Evolutionary conservation across 2,113 vertebrate species (phyloP).

Genomic region (Stomatorhinus ivindoensis): DNA sequence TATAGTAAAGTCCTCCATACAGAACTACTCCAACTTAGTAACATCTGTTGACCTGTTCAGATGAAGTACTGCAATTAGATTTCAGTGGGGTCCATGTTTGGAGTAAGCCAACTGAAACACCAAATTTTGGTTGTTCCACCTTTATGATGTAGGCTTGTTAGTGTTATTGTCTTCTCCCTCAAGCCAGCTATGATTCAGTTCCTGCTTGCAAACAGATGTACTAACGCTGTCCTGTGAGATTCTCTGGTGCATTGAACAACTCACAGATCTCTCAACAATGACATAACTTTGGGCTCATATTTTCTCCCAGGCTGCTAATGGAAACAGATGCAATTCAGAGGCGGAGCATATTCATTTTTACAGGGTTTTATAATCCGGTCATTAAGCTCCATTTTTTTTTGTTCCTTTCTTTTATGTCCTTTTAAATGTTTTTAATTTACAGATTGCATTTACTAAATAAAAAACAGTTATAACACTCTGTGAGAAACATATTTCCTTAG

Average conservation of each 20-base stretch:
- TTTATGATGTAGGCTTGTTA: neutral
- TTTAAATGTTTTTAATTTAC: neutral
- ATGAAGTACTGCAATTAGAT: neutral
- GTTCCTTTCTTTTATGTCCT: neutral
- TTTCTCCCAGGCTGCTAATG: neutral
- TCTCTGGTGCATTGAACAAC: neutral
- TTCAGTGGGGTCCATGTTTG: neutral
- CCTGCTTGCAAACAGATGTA: neutral
- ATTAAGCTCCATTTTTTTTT: neutral
- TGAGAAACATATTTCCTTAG: neutral
- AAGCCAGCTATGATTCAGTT: neutral
- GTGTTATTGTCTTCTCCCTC: neutral
- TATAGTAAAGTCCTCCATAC: neutral
- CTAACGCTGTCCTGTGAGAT: neutral
- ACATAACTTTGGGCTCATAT: neutral
- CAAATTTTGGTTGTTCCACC: neutral
- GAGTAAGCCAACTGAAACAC: neutral
- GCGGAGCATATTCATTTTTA: neutral
- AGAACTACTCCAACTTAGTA: neutral
- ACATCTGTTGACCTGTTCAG: neutral
- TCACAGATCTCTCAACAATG: neutral
- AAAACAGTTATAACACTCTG: neutral
- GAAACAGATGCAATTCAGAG: neutral
- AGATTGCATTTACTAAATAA: neutral
- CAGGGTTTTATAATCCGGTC: neutral